phyloP scores from a whole-genome alignment of 2,797 vertebrate genomes.

The Spheniscus humboldti region DNA sequence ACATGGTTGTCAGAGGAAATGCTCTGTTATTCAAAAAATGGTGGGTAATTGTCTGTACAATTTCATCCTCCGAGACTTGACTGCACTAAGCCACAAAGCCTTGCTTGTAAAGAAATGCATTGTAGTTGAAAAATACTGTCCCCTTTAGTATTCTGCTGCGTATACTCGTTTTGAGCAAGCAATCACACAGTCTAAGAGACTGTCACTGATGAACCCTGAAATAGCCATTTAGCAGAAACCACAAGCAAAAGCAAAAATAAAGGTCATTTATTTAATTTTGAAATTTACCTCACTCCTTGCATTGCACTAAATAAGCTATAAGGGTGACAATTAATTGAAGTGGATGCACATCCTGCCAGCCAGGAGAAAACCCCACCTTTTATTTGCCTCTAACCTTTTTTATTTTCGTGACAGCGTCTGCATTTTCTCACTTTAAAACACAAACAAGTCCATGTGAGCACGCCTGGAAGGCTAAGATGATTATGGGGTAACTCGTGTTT shows the following conservation, averaged over 20 bases:
- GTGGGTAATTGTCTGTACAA: background rate
- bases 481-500: conserved; percentile 62
- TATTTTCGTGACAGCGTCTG: conserved; percentile 23
- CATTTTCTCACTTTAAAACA: conserved; percentile 38
- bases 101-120: background rate
- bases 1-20: background rate
- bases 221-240: background rate
- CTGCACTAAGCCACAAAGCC: background rate
- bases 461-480: conserved; percentile 59
- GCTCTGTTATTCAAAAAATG: background rate
- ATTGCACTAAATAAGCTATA: background rate
- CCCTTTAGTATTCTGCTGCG: background rate
- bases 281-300: background rate
- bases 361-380: background rate
- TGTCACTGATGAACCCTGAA: background rate
- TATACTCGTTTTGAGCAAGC: background rate
- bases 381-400: background rate
- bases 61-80: background rate
- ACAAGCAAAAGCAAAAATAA: background rate
- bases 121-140: background rate
- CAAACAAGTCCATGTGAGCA: conserved; percentile 34
- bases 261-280: background rate
- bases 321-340: background rate
- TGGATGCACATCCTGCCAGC: background rate
- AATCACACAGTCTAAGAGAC: background rate